Percentiles rank a stretch among this genome's conserved stretches.
phyloP scores from a whole-genome alignment of 2,113 vertebrate species.

The Ailuropoda melanoleuca region DNA sequence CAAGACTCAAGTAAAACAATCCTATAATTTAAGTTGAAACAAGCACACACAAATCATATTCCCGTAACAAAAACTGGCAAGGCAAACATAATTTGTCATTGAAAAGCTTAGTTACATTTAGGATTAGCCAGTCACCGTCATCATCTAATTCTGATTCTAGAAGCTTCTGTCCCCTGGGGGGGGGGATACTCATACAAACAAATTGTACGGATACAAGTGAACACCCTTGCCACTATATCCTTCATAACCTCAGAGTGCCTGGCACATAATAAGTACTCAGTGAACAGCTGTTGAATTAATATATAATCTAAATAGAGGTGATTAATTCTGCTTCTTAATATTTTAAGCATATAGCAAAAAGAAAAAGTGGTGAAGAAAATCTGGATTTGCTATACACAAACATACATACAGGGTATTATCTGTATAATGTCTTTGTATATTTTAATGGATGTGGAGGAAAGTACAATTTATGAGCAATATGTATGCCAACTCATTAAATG shows the following conservation, averaged over 20 bases:
- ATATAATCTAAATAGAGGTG: not conserved
- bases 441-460: not conserved
- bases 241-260: not conserved
- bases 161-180: not conserved
- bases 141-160: conserved; percentile 29
- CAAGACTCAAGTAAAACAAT: conserved; percentile 54
- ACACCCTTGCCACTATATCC: not conserved
- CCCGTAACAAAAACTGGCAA: conserved; percentile 43
- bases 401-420: not conserved
- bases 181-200: not conserved
- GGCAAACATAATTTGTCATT: conserved; percentile 19
- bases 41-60: conserved; percentile 59
- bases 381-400: not conserved
- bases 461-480: not conserved
- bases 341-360: not conserved
- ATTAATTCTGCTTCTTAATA: not conserved
- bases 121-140: not conserved
- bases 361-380: not conserved
- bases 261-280: not conserved
- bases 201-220: not conserved
- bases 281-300: not conserved
- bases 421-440: not conserved
- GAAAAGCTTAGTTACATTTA: conserved; percentile 45
- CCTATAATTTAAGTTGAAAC: conserved; percentile 60
- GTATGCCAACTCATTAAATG: not conserved